Percentiles rank a stretch among this genome's conserved stretches.
Evolutionary conservation across 2,797 vertebrate species (phyloP).

Genomic region (Borostomias antarcticus): DNA sequence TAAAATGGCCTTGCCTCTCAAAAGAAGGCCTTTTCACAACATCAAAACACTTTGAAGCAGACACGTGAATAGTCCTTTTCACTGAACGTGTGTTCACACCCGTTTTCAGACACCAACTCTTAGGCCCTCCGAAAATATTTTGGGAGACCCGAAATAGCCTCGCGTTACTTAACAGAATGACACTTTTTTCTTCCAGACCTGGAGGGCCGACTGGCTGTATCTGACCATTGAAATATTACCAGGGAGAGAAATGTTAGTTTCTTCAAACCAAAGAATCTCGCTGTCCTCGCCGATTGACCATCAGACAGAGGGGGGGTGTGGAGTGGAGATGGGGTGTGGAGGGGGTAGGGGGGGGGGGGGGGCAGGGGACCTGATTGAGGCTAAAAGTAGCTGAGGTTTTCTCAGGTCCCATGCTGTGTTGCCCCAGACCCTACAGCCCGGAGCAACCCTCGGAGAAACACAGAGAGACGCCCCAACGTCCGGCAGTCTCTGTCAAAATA

Average conservation of each 20-base stretch:
- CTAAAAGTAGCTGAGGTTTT: conserved; percentile 76
- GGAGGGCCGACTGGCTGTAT: conserved; percentile 62
- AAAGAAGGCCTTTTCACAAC: conserved; percentile 63
- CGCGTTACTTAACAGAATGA: conserved; percentile 61
- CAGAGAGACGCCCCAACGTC: conserved; percentile 66
- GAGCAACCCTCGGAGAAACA: conserved; percentile 48
- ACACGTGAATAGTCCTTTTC: conserved; percentile 76
- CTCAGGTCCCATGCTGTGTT: conserved; percentile 57
- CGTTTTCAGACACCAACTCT: conserved; percentile 56
- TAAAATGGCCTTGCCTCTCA: conserved; percentile 58
- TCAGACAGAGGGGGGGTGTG: conserved; percentile 59
- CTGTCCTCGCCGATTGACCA: conserved; percentile 50
- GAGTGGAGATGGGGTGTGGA: too few species aligned
- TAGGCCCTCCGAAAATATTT: conserved; percentile 73
- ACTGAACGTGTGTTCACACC: conserved; percentile 53
- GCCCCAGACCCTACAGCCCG: conserved; percentile 39
- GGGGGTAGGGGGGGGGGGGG: conserved; percentile 6
- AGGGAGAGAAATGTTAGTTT: conserved; percentile 68
- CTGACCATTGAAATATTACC: conserved; percentile 66
- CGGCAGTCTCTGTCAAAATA: conserved; percentile 74
- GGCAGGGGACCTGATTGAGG: conserved; percentile 38
- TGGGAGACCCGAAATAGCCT: conserved; percentile 76
- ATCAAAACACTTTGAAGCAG: conserved; percentile 62
- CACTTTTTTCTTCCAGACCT: conserved; percentile 57
- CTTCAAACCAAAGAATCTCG: conserved; percentile 67